Base-by-base conservation (phyloP, 1,140 invertebrate genomes). In the Bombus breviceps region DNA sequence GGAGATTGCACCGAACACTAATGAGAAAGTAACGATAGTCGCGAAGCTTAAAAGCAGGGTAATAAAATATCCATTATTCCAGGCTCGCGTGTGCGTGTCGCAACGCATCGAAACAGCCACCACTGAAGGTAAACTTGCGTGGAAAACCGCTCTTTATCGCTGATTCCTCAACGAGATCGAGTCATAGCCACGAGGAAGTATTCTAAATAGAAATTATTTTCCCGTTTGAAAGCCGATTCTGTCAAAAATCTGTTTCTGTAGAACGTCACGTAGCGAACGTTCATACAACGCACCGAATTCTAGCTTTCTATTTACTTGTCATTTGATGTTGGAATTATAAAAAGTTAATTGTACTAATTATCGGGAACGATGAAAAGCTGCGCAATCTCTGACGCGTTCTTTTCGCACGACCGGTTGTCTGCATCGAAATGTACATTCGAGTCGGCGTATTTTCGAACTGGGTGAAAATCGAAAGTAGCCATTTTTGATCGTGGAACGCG, bases 21-120 rank as follows among this genome's bases (percentile, higher is more conserved):
- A 83, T 59, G 81, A 83, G 81, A 83, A 77, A 74, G 75, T 83
- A 83, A 83, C 82, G 64, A 83, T 22, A 34, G 37, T 32, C 37
- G 22, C 68, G 43, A 18, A 47, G 37, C 22, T 83, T 71, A 71
- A 78, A 78, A 68, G 28, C 32, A 6, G 37, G 47, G 32, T 69
- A 78, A 78, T 83, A 83, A 83, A 71, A 78, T 83, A 71, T 41
- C 64, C 74, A 83, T 83, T 57, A 77, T 77, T 71, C 74, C 43
- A 28, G 34, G 22, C 28, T 41, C 37, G 59, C 28, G 15, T 18
- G 62, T 47, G 43, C 18, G 81, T 69, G 74, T 83, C 47, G 82
- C 39, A 71, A 78, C n/a, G 74, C 82, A 59, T 37, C 34, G 22
- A 32, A 53, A 68, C 22, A 43, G 62, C 81, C 62, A 13, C 32